Evolutionary conservation across 2,797 vertebrate genomes (phyloP), one percentile per base, ranked within the genome.

Genomic region (Emys orbicularis): DNA sequence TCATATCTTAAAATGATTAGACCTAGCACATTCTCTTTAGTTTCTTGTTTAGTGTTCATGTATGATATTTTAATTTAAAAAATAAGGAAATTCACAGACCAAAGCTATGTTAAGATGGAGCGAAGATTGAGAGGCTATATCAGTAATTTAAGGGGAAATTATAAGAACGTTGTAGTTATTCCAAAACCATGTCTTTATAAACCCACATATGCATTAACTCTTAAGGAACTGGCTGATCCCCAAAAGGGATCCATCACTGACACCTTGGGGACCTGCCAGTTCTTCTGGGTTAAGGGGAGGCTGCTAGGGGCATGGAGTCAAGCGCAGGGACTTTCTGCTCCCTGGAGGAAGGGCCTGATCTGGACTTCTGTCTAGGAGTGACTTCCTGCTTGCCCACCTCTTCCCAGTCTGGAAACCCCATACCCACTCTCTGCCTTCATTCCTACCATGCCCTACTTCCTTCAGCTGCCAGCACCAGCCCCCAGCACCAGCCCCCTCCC

Each of bases 91-190:
- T 65, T 65, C 61, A 65, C 16, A 19, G 2, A 81, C 18, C 23
- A 79, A 89, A 88, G 57, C 34, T 83, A 65, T 19, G 34, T n/a
- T n/a, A 65, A 65, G 6, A 18, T n/a, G 34, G 34, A 65, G 61
- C 34, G 34, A 57, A 34, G 68, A 34, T 19, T 12, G 77, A 91
- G 92, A 86, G 72, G 56, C 37, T 0, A 21, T 76, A 79, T n/a
- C 76, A 90, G 37, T 25, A 53, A 54, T 94, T 92, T 90, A 86
- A 85, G 83, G 41, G 76, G 79, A 88, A 92, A 88, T 23, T 47
- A 11, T 18, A 74, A 41, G 18, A 87, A 89, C 61, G 31, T 50
- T 91, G 77, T 65, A 54, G 87, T 85, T 90, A 80, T 79, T 53
- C 23, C 34, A 1, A 89, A 68, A 16, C 4, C 3, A 79, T 86